A percentile compares a stretch with the other conserved stretches of the same genome.
phyloP scores from a whole-genome alignment of 23 tunicate species.

The Ciona savignyi region DNA sequence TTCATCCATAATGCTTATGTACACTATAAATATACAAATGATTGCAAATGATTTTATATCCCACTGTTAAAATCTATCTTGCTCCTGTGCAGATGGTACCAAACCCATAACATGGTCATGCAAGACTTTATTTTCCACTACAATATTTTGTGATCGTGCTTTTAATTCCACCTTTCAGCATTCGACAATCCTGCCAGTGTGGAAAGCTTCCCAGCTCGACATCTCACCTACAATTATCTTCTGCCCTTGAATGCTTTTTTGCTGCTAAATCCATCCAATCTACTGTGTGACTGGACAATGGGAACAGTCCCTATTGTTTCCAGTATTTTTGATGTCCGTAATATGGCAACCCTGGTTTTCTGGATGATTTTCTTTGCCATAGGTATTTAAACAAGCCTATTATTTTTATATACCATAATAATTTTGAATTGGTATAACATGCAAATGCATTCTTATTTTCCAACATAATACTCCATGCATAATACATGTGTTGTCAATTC shows the following conservation, averaged over 20 bases:
- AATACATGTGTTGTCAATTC: too few species aligned
- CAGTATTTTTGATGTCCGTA: slow-evolving; percentile 35
- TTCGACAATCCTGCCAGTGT: slow-evolving; percentile 81
- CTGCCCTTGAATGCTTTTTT: slow-evolving; percentile 51
- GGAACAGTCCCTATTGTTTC: slow-evolving; percentile 64
- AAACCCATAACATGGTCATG: too few species aligned
- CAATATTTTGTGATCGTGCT: too few species aligned
- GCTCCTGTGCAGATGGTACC: too few species aligned
- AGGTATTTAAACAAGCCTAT: too few species aligned
- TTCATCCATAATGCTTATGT: not conserved
- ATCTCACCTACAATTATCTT: slow-evolving; percentile 62
- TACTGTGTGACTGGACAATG: slow-evolving; percentile 89
- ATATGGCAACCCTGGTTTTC: slow-evolving; percentile 45
- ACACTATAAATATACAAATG: not conserved
- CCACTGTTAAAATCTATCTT: too few species aligned
- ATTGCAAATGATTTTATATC: too few species aligned
- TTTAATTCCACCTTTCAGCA: slow-evolving; percentile 15
- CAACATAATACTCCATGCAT: too few species aligned
- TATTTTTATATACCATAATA: too few species aligned
- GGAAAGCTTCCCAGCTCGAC: slow-evolving; percentile 39
- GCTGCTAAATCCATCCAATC: slow-evolving; percentile 48
- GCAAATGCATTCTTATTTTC: too few species aligned
- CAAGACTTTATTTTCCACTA: too few species aligned
- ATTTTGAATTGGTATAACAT: too few species aligned
- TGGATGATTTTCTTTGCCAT: slow-evolving; percentile 29